Percentiles rank a stretch among this genome's conserved stretches.
Evolutionary conservation across 2,797 vertebrate genomes (phyloP).

Genomic region (Cossypha dichroa): DNA sequence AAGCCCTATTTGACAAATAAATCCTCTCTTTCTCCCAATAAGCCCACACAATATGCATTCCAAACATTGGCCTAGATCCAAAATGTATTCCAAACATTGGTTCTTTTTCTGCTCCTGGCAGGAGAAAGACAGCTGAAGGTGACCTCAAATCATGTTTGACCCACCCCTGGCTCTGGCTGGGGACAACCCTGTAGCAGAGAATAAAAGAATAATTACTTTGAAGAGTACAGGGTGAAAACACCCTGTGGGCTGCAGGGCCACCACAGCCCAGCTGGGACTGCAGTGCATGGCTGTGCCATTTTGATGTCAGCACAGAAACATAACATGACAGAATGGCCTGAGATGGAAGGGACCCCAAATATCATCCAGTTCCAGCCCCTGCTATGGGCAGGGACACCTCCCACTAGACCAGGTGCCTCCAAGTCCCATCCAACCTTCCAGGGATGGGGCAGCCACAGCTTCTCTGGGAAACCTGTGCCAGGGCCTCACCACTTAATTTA

Average conservation of each 20-base stretch:
- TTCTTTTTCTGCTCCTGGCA: not conserved
- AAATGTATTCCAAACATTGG: not conserved
- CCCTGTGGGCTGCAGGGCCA: not conserved
- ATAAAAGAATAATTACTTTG: not conserved
- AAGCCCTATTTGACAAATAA: not conserved
- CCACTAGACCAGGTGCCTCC: not conserved
- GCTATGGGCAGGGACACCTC: not conserved
- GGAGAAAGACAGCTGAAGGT: not conserved
- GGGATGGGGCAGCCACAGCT: not conserved
- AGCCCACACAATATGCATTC: not conserved
- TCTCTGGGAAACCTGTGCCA: not conserved
- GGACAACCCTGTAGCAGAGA: not conserved
- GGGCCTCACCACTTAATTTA: not conserved
- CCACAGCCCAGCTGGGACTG: not conserved
- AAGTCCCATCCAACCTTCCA: not conserved
- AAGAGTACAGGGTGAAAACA: not conserved
- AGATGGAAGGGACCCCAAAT: not conserved
- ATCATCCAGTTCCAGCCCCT: not conserved
- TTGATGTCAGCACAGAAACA: not conserved
- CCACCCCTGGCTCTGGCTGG: not conserved
- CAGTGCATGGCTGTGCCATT: not conserved
- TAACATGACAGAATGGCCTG: not conserved
- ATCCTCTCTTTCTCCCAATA: not conserved
- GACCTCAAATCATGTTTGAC: not conserved
- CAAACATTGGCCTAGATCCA: not conserved